Evolutionary conservation across 2,888 invertebrate species (phyloP), one percentile per base, ranked within the genome.

Genomic region (Andricus quercusramuli): DNA sequence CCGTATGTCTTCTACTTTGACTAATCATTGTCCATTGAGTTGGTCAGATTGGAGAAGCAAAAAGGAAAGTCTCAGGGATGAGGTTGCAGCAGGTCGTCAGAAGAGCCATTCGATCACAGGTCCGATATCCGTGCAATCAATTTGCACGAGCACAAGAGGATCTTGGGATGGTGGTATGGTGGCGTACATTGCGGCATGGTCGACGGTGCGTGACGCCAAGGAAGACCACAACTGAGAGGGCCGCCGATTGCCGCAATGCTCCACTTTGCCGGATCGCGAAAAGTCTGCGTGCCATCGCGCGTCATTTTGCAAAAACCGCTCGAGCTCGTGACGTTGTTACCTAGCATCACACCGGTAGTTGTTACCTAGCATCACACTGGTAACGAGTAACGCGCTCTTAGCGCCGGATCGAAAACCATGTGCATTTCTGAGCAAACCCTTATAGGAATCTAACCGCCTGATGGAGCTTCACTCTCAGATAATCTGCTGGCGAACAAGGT

Each of bases 201-300:
- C 89, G 88, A 88, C 88, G 88, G 88, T 88, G 90, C 90, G 89
- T 90, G 90, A 91, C 89, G 88, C 84, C 80, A 80, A 80, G 85
- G 84, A 85, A 85, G 87, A 90, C 91, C 90, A 86, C 91, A 91
- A 90, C 90, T 90, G 83, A 90, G 88, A 88, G 82, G 80, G 84
- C 89, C 89, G 89, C 86, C 88, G 84, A 89, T 88, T 86, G 86
- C 88, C 84, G 37, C 37, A 86, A 87, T 83, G 85, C 85, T 87
- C 85, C 87, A 86, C 87, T 87, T 89, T 85, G 85, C 84, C 83
- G 83, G 82, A 47, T 81, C 78, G 85, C 83, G 85, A 87, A 86
- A 87, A 86, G 84, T 83, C 84, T 83, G 85, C 85, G 83, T 86
- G 85, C 81, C 85, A 86, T 86, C 83, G 84, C 81, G 80, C 83